A percentile compares a stretch with the other conserved stretches of the same genome.
phyloP scores from a whole-genome alignment of 2,113 vertebrate genomes.

The Xenus cinereus region DNA sequence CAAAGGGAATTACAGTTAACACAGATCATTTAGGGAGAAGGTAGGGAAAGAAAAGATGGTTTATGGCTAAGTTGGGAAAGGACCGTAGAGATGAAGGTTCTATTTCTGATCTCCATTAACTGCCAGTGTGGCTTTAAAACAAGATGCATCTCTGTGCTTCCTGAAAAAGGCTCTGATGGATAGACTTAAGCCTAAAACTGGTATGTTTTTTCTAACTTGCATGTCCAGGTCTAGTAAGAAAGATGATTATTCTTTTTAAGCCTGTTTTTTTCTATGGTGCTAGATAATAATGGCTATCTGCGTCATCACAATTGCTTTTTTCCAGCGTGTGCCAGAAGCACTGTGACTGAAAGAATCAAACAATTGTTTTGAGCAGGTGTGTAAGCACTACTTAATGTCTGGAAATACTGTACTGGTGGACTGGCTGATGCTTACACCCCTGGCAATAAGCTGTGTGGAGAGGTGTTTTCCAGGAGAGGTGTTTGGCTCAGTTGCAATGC shows the following conservation, averaged over 20 bases:
- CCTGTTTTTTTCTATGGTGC: background rate
- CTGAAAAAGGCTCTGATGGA: background rate
- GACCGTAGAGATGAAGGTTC: fast-evolving
- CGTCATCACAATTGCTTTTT: background rate
- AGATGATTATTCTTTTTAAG: background rate
- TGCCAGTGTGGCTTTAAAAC: background rate
- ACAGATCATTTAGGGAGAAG: background rate
- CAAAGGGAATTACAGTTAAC: background rate
- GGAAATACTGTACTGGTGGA: background rate
- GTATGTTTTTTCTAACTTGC: background rate
- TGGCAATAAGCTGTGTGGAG: background rate
- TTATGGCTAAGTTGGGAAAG: background rate
- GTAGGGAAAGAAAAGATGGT: background rate
- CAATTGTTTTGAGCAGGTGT: background rate
- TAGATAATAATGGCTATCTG: background rate
- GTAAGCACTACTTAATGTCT: background rate
- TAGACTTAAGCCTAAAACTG: background rate
- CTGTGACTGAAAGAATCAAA: background rate
- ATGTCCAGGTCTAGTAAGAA: background rate
- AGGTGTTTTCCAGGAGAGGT: background rate
- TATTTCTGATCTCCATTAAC: background rate
- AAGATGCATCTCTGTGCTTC: background rate
- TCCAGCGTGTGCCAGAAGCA: background rate
- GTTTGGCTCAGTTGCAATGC: background rate
- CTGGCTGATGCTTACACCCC: background rate